phyloP scores from a whole-genome alignment of 1,140 invertebrate species.

The Papilio aristodemus region DNA sequence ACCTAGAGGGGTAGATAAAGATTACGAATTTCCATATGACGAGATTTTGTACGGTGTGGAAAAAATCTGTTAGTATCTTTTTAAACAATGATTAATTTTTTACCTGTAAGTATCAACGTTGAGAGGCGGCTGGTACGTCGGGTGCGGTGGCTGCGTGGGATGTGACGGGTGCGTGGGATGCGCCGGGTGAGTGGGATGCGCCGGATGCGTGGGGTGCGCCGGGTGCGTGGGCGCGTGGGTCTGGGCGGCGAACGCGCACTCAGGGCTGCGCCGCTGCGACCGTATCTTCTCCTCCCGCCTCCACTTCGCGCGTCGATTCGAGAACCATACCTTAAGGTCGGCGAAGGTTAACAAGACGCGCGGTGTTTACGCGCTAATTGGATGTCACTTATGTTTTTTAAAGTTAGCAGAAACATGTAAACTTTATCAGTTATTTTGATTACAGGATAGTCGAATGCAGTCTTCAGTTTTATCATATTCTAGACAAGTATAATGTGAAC shows the following conservation, averaged over 20 bases:
- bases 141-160: constrained; percentile 51
- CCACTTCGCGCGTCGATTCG: constrained; percentile 99
- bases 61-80: no score
- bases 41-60: no score
- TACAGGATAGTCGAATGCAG: not conserved
- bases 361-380: constrained; percentile 47
- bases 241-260: constrained; percentile 77
- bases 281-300: constrained; percentile 98
- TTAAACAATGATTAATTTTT: not conserved
- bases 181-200: constrained; percentile 62
- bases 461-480: not conserved
- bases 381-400: not conserved
- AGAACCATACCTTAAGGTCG: constrained; percentile 96
- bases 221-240: constrained; percentile 70
- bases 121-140: constrained; percentile 63
- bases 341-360: constrained; percentile 66
- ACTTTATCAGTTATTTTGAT: not conserved
- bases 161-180: constrained; percentile 82
- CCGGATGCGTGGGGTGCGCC: constrained; percentile 71
- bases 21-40: no score
- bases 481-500: no score
- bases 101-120: constrained; percentile 70
- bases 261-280: constrained; percentile 89
- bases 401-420: not conserved
- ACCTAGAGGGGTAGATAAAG: no score